Evolutionary conservation across 2,888 invertebrate genomes (phyloP).

Genomic region (Galerucella calmariensis): DNA sequence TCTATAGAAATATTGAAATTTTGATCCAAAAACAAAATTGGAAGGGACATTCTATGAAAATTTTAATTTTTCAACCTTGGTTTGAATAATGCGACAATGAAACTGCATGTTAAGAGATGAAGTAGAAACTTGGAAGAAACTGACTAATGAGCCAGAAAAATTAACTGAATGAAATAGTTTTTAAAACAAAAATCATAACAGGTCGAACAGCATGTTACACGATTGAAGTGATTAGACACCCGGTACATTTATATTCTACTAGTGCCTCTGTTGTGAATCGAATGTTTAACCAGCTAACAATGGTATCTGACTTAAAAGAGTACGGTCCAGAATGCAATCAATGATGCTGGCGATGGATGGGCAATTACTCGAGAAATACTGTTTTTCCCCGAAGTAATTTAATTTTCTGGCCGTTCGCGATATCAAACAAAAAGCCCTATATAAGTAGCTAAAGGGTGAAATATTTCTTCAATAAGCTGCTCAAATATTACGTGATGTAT

Average conservation of each 20-base stretch:
- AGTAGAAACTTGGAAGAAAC: too few species aligned
- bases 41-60: too few species aligned
- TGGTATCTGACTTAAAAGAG: background rate
- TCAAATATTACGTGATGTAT: slow-evolving; percentile 48
- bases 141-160: too few species aligned
- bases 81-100: too few species aligned
- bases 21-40: too few species aligned
- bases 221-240: too few species aligned
- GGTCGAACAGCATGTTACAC: too few species aligned
- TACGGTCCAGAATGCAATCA: slow-evolving; percentile 22
- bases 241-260: background rate
- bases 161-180: too few species aligned
- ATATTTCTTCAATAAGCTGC: slow-evolving; percentile 43
- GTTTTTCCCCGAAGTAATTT: slow-evolving; percentile 32
- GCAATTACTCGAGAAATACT: slow-evolving; percentile 24
- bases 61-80: too few species aligned
- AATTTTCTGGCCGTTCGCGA: slow-evolving; percentile 30
- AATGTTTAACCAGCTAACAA: background rate
- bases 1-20: too few species aligned
- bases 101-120: too few species aligned
- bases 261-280: background rate
- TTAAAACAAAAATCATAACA: too few species aligned
- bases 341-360: slow-evolving; percentile 16
- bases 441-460: slow-evolving; percentile 38
- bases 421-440: slow-evolving; percentile 29